phyloP scores from a whole-genome alignment of 2,797 vertebrate genomes.

The Bradypus variegatus region DNA sequence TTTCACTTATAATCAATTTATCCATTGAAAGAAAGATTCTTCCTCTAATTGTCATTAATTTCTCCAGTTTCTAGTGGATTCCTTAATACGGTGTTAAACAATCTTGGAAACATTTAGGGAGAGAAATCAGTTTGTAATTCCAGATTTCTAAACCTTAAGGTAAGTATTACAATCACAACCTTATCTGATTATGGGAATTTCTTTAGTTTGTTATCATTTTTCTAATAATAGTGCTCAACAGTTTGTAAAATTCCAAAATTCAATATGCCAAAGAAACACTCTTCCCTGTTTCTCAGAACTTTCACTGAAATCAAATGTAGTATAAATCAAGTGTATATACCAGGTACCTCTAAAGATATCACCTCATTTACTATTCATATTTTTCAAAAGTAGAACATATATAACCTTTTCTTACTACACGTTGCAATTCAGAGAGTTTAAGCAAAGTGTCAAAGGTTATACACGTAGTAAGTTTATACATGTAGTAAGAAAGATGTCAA shows the following conservation, averaged over 20 bases:
- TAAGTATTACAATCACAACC: not conserved
- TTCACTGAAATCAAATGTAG: slow-evolving; percentile 33
- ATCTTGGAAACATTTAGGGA: not conserved
- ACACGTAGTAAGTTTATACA: not conserved
- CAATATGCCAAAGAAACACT: not conserved
- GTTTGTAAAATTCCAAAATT: not conserved
- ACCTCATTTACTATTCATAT: slow-evolving; percentile 37
- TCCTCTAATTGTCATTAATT: not conserved
- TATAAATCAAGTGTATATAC: not conserved
- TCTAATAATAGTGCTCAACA: not conserved
- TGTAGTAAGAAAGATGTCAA: not conserved
- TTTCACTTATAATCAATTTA: not conserved
- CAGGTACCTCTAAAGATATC: not conserved
- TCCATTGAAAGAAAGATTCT: slow-evolving; percentile 9
- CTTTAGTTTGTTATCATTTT: not conserved
- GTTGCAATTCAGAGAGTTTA: not conserved
- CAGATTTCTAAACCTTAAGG: slow-evolving; percentile 8
- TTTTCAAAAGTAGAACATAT: not conserved
- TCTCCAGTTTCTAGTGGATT: not conserved
- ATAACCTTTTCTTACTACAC: too few relatives aligned
- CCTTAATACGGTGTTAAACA: too few relatives aligned
- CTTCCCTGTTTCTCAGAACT: not conserved
- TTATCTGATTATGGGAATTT: not conserved
- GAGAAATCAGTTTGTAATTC: not conserved
- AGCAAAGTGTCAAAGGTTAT: not conserved